phyloP scores from a whole-genome alignment of 2,113 vertebrate species.

The Chaenogobius annularis region DNA sequence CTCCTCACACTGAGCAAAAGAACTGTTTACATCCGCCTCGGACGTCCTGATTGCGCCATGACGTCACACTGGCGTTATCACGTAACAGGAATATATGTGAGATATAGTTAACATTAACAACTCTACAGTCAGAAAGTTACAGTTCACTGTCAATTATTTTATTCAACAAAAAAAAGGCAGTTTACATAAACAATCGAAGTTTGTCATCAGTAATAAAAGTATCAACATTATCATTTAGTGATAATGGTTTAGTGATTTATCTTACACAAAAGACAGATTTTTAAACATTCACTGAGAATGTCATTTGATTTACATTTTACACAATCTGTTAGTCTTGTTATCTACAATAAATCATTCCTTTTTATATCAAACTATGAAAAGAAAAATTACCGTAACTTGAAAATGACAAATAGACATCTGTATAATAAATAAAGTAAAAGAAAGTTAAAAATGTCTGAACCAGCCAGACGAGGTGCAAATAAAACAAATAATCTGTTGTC shows the following conservation, averaged over 20 bases:
- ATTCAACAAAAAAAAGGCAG: constrained; percentile 37
- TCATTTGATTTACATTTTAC: constrained; percentile 11
- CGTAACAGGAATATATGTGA: too few species aligned
- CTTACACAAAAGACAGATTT: constrained; percentile 12
- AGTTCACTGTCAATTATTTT: constrained; percentile 8
- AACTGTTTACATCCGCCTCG: constrained; percentile 60
- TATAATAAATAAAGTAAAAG: constrained; percentile 34
- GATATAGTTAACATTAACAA: background rate
- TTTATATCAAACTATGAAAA: background rate
- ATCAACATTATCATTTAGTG: constrained; percentile 21
- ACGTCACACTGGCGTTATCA: constrained; percentile 24
- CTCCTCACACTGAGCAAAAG: constrained; percentile 4
- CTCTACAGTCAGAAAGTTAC: background rate
- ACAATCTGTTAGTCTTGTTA: background rate
- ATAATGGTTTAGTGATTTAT: too few species aligned
- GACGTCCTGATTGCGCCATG: constrained; percentile 31
- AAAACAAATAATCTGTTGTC: constrained; percentile 31
- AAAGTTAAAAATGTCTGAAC: constrained; percentile 65
- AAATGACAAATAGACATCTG: constrained; percentile 8
- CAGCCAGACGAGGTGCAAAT: constrained; percentile 76
- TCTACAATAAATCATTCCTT: constrained; percentile 2
- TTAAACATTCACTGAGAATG: constrained; percentile 26
- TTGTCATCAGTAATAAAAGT: constrained; percentile 27
- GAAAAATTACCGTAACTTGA: constrained; percentile 11
- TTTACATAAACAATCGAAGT: constrained; percentile 23